phyloP scores from a whole-genome alignment of 2,888 invertebrate genomes.

The Mimachlamys varia region DNA sequence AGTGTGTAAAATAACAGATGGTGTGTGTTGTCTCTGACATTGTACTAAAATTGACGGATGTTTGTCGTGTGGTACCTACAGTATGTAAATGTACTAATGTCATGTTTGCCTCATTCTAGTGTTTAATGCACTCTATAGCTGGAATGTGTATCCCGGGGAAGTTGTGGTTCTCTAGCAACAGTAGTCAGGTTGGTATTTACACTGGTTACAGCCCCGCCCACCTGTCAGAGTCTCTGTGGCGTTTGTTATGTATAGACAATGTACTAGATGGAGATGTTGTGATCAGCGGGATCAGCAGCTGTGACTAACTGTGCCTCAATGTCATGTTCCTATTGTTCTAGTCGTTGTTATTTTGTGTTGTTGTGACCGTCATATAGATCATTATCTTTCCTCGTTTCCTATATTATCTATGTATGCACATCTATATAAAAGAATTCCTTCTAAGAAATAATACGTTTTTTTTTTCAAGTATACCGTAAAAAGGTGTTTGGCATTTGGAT shows the following conservation, averaged over 20 bases:
- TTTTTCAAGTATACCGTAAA: no score
- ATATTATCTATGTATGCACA: no score
- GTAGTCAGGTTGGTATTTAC: slow-evolving; percentile 29
- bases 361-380: background rate
- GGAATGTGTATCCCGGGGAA: slow-evolving; percentile 69
- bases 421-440: no score
- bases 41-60: background rate
- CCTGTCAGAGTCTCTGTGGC: background rate
- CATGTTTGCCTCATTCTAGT: slow-evolving; percentile 57
- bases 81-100: background rate
- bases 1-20: no score
- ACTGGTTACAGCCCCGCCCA: background rate
- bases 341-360: background rate
- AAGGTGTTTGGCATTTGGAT: no score
- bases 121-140: slow-evolving; percentile 67
- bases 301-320: background rate
- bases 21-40: background rate
- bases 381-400: background rate
- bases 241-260: background rate
- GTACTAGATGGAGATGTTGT: background rate
- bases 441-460: no score
- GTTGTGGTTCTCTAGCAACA: slow-evolving; percentile 36
- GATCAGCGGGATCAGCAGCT: background rate
- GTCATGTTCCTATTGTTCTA: background rate
- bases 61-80: background rate